Percentiles rank a stretch among this genome's conserved stretches.
Conservation (phyloP, 2,113 vertebrate species). For the Myrmecophaga tridactyla region DNA sequence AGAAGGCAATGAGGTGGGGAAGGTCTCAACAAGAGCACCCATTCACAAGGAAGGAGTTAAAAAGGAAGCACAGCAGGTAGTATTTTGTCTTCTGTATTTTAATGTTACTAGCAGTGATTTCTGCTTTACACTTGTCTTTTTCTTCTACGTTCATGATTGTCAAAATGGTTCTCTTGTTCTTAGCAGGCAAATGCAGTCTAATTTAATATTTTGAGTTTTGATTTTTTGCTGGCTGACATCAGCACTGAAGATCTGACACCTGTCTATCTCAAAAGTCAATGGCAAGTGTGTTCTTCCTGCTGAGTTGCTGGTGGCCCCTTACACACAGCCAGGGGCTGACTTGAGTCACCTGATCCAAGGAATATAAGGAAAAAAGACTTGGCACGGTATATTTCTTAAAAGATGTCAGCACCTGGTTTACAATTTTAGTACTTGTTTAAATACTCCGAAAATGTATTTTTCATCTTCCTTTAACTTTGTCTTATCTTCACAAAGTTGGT, state of each 20-base stretch:
- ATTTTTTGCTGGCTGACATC: background rate
- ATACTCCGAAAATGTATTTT: background rate
- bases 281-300: background rate
- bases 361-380: background rate
- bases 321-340: background rate
- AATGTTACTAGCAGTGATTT: background rate
- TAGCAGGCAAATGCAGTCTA: background rate
- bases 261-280: background rate
- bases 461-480: background rate
- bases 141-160: background rate
- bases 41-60: background rate
- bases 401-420: background rate
- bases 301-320: background rate
- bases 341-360: accelerated
- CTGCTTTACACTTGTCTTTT: background rate
- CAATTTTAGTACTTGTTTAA: background rate
- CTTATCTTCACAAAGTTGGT: background rate
- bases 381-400: background rate
- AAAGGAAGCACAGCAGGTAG: too few species aligned
- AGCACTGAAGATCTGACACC: background rate
- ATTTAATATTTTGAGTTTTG: background rate
- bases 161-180: background rate
- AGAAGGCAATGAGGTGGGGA: background rate
- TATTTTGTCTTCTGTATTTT: background rate
- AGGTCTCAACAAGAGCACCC: background rate